Conservation (phyloP, 2,888 invertebrate species). For the Phlogophora meticulosa region DNA sequence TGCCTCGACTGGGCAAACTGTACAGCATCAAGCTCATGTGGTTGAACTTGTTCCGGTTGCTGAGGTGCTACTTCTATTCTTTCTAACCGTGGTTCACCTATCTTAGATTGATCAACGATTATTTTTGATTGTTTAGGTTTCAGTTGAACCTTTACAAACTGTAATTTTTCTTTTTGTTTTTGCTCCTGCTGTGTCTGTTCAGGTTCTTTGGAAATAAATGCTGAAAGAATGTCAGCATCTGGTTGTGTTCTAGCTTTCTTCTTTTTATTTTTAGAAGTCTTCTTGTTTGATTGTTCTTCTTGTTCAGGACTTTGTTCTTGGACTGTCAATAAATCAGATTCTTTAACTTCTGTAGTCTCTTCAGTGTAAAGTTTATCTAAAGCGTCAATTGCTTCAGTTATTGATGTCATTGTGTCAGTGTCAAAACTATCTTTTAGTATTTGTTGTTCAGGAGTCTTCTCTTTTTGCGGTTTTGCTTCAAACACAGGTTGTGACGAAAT, state of each 20-base stretch:
- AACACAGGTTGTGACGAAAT: neutral
- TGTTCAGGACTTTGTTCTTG: conserved; percentile 6
- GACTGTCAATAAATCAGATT: conserved; percentile 11
- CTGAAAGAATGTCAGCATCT: conserved; percentile 34
- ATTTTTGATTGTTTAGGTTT: conserved; percentile 1
- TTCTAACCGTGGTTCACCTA: conserved; percentile 3
- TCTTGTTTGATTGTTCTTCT: conserved; percentile 30
- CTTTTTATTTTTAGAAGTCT: conserved; percentile 57
- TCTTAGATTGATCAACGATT: neutral
- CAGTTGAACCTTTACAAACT: neutral
- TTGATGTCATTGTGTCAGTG: neutral
- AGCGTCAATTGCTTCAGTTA: conserved; percentile 4
- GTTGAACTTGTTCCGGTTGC: neutral
- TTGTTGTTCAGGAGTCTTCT: neutral
- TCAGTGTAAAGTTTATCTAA: conserved; percentile 1
- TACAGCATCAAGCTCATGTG: neutral
- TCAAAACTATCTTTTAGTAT: neutral
- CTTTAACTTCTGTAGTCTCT: conserved; percentile 8
- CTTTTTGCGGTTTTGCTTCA: conserved; percentile 9
- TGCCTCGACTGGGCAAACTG: neutral
- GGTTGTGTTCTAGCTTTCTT: conserved; percentile 39
- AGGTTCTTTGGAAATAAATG: conserved; percentile 38
- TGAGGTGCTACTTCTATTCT: neutral
- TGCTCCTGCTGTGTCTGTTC: conserved; percentile 12
- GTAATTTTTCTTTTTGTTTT: conserved; percentile 4